Percentiles rank a stretch among this genome's conserved stretches.
Evolutionary conservation across 2,113 vertebrate genomes (phyloP).

Genomic region (Sinocyclocheilus rhinocerous): DNA sequence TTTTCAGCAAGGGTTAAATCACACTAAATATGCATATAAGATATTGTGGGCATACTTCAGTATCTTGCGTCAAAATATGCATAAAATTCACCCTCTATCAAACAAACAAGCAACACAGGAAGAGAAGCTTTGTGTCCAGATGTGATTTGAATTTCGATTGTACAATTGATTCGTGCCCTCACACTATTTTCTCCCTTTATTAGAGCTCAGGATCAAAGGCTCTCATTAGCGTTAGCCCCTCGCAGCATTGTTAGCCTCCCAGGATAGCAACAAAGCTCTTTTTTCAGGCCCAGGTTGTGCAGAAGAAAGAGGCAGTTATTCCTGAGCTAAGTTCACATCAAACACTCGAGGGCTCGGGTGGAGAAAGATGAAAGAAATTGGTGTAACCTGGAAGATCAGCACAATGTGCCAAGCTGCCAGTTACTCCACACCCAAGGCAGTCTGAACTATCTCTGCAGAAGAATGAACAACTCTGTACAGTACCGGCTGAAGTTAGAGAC

Average conservation of each 20-base stretch:
- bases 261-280: constrained; percentile 44
- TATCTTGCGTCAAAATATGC: background rate
- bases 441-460: constrained; percentile 13
- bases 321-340: constrained; percentile 44
- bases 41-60: background rate
- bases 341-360: constrained; percentile 32
- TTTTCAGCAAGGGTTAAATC: background rate
- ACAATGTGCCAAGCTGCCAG: constrained; percentile 69
- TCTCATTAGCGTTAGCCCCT: constrained; percentile 36
- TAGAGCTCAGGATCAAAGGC: constrained; percentile 44
- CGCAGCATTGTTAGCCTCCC: constrained; percentile 39
- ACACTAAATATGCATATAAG: background rate
- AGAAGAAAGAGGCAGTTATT: constrained; percentile 30
- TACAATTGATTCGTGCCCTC: constrained; percentile 23
- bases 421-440: constrained; percentile 31
- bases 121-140: constrained; percentile 7
- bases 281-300: constrained; percentile 1
- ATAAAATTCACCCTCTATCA: background rate
- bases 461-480: background rate
- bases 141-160: constrained; percentile 34
- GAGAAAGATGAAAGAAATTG: constrained; percentile 44
- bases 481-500: background rate
- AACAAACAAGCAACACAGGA: background rate
- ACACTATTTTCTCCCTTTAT: constrained; percentile 32
- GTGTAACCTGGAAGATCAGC: constrained; percentile 73